Evolutionary conservation across 2,113 vertebrate genomes (phyloP).

Genomic region (Onychostoma macrolepis): DNA sequence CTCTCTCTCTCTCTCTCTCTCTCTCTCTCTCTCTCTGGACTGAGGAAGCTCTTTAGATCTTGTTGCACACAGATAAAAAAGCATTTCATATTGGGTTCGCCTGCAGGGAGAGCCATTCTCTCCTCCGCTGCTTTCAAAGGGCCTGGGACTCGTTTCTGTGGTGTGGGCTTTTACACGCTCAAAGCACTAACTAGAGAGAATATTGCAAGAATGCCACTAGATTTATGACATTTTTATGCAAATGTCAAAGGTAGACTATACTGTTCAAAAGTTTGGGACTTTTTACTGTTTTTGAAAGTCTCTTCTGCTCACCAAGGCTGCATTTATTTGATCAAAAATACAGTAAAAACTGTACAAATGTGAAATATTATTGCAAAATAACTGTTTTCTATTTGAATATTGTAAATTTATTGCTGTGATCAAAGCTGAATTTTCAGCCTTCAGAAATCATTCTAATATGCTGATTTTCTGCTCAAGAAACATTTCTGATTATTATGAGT

Average conservation of each 20-base stretch:
- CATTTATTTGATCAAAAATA: not conserved
- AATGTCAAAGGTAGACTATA: not conserved
- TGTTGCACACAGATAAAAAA: constrained; percentile 14
- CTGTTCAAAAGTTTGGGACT: not conserved
- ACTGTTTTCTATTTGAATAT: not conserved
- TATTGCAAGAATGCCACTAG: not conserved
- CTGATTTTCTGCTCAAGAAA: not conserved
- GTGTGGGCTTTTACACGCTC: not conserved
- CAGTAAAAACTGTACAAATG: not conserved
- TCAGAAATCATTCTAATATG: not conserved
- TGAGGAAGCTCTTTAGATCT: constrained; percentile 44
- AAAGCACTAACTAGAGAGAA: not conserved
- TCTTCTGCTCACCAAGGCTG: not conserved
- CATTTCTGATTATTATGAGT: not conserved
- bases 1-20: constrained; percentile 49
- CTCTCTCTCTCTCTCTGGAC: constrained; percentile 49
- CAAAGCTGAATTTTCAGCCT: not conserved
- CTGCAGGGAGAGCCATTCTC: not conserved
- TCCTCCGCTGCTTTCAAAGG: not conserved
- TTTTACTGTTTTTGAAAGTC: not conserved
- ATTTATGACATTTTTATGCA: not conserved
- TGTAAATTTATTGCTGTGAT: not conserved
- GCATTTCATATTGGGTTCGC: not conserved
- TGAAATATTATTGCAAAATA: not conserved
- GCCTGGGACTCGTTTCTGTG: not conserved